Evolutionary conservation across 2,888 invertebrate species (phyloP), one percentile per base, ranked within the genome.

Genomic region (Dryococelus australis): DNA sequence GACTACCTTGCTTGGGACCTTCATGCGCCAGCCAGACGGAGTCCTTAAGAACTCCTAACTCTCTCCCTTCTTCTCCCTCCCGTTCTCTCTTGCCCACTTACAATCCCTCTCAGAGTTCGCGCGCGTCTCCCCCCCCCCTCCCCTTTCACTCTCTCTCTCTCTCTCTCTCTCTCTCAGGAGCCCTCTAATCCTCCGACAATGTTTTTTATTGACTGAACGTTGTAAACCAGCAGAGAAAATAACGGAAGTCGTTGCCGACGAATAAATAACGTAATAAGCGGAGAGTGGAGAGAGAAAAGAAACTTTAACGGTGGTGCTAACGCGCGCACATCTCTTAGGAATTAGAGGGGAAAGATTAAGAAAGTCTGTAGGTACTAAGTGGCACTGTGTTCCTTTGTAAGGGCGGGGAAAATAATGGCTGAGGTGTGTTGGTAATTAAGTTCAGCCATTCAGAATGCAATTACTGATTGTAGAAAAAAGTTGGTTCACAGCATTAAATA

Each of bases 261-360:
- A n/a, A 65, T 65, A 65, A 65, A 65, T 65, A 65, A 65, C 65
- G 65, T 65, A 65, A 65, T 65, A 65, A 65, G 65, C n/a, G 65
- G 65, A 16, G 47, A 47, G 47, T 10, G 16, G 65, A 24, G 65
- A 65, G 47, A 16, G 16, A 6, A 47, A 47, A 47, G 10, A 65
- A 65, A 65, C 20, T 20, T n/a, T 20, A 20, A 24, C 65, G 24
- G 65, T 6, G 1, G n/a, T 24, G 65, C 20, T 24, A 65, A 65
- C 65, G 65, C 16, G 20, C 65, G 65, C 2, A 65, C 65, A n/a
- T n/a, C n/a, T 20, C n/a, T 16, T 20, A 20, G 65, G 65, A 24
- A 65, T n/a, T 65, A 65, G 20, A 0, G n/a, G 65, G 65, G n/a
- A 47, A 47, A 47, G 10, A 47, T 47, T 47, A 47, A 13, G 16